These are phyloP conservation scores for Trichechus manatus DNA, from an alignment of 2,113 vertebrate species.

Conservation along the genomic window DNA sequence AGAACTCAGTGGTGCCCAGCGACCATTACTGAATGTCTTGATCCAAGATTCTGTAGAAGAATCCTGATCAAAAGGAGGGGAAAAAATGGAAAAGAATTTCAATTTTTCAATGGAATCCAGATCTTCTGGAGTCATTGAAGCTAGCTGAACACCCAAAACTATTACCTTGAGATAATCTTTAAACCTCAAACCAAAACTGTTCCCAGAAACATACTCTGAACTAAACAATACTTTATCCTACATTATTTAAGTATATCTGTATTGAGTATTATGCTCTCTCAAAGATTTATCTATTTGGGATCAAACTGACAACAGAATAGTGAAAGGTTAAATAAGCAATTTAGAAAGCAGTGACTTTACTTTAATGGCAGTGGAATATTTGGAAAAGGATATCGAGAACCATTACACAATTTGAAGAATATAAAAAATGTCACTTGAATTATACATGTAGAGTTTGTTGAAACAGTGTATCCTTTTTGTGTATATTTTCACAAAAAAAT, in stretches of 20 bases:
- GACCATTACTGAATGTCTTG: background rate
- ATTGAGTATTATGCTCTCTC: background rate
- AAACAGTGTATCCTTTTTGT: no score
- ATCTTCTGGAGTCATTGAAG: background rate
- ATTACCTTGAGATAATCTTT: background rate
- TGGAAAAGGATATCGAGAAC: no score
- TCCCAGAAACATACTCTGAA: background rate
- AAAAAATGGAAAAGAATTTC: background rate
- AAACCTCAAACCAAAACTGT: background rate
- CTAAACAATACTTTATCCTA: background rate
- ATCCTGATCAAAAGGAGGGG: background rate
- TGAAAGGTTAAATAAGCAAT: no score
- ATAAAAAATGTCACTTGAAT: no score
- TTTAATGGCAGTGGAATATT: no score
- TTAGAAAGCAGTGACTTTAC: no score
- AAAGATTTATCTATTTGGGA: background rate
- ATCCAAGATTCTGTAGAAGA: background rate
- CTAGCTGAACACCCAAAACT: background rate
- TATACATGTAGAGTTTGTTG: no score
- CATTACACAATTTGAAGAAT: no score
- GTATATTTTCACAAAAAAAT: no score
- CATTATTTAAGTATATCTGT: background rate
- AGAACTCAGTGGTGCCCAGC: background rate
- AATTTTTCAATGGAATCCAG: background rate
- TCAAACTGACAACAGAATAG: no score